Conservation (phyloP, 1,140 invertebrate species). For the Drosophila ercepeae region DNA sequence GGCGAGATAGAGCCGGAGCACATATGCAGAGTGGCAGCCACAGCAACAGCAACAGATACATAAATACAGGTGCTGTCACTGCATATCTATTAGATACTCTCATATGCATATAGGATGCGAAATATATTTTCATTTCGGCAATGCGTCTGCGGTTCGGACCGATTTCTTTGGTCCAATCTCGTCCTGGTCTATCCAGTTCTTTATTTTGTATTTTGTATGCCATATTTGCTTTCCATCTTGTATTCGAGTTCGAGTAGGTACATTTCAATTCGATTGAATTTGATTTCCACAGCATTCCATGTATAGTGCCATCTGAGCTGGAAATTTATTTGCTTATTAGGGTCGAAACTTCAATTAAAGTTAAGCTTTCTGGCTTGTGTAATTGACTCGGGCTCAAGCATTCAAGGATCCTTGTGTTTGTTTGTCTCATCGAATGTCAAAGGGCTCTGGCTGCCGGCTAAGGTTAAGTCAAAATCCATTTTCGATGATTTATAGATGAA, state of each 20-base stretch:
- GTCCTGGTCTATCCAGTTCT: background rate
- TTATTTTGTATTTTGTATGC: slow-evolving; percentile 20
- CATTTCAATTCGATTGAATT: slow-evolving; percentile 17
- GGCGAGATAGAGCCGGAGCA: slow-evolving; percentile 32
- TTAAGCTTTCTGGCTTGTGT: slow-evolving; percentile 7
- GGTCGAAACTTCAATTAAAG: slow-evolving; percentile 14
- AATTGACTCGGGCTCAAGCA: slow-evolving; percentile 17
- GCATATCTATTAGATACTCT: slow-evolving; percentile 54
- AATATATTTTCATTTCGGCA: slow-evolving; percentile 51
- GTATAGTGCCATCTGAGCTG: slow-evolving; percentile 1
- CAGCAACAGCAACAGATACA: slow-evolving; percentile 34
- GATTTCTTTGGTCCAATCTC: background rate
- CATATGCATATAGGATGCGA: background rate
- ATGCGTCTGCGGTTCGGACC: background rate
- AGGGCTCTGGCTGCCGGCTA: background rate
- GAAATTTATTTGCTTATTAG: slow-evolving; percentile 40
- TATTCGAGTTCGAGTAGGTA: background rate
- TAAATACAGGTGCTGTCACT: slow-evolving; percentile 62
- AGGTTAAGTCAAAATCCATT: background rate
- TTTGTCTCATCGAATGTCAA: background rate
- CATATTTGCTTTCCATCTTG: background rate
- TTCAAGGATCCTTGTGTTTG: background rate
- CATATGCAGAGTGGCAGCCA: slow-evolving; percentile 31
- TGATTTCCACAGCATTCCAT: slow-evolving; percentile 6
- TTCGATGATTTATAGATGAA: too few species aligned